Percentiles rank a stretch among this genome's conserved stretches.
Conservation (phyloP, 2,797 vertebrate genomes). For the Myotis myotis region DNA sequence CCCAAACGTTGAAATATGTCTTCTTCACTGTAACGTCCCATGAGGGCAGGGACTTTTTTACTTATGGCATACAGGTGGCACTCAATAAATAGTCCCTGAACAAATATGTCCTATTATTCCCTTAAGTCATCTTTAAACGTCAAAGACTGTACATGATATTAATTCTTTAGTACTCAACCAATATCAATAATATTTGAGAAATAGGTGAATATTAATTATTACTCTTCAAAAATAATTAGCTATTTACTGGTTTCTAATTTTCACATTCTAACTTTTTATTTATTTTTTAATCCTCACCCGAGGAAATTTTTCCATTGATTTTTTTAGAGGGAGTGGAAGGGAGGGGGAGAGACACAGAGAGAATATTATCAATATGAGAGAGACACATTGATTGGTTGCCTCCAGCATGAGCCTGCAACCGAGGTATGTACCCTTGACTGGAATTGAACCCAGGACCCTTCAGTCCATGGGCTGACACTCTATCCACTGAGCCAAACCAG, state of each 20-base stretch:
- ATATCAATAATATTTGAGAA: background rate
- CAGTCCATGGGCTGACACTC: background rate
- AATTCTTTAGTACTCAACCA: background rate
- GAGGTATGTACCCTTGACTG: background rate
- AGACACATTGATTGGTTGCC: background rate
- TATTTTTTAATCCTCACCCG: background rate
- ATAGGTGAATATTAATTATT: constrained; percentile 20
- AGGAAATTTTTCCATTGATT: background rate
- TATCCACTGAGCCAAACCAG: background rate
- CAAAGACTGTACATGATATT: background rate
- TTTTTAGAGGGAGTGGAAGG: background rate
- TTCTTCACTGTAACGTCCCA: background rate
- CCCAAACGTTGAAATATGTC: background rate
- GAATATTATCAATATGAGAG: background rate
- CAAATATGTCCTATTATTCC: background rate
- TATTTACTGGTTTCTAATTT: background rate
- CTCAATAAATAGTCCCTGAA: background rate
- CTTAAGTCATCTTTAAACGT: constrained; percentile 2
- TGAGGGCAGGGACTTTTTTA: background rate
- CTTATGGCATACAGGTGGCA: background rate
- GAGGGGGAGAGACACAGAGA: background rate
- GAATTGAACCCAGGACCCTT: background rate
- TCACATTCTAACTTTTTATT: constrained; percentile 34
- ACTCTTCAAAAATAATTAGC: background rate
- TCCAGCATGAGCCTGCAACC: background rate